Evolutionary conservation across 1,140 invertebrate species (phyloP).

Genomic region (Drosophila setifemur): DNA sequence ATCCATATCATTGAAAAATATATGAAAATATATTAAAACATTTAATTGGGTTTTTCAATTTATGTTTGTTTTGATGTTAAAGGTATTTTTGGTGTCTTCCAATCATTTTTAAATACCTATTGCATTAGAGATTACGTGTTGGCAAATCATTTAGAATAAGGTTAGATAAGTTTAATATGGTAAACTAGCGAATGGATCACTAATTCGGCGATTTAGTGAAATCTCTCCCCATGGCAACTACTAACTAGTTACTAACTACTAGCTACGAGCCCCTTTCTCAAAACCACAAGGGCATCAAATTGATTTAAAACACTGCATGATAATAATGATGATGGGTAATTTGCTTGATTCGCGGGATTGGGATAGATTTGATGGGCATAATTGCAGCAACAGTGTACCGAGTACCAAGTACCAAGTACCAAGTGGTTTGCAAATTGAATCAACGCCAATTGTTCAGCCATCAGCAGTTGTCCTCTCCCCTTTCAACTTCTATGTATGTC

Average conservation of each 20-base stretch:
- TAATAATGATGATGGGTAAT: conserved; percentile 33
- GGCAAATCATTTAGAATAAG: too few species aligned
- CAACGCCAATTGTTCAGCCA: conserved; percentile 59
- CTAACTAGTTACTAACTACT: too few species aligned
- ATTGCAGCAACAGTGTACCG: conserved; percentile 24
- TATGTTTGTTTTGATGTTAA: too few species aligned
- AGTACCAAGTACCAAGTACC: conserved; percentile 23
- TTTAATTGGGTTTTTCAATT: too few species aligned
- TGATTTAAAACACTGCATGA: conserved; percentile 36
- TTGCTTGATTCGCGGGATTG: conserved; percentile 49
- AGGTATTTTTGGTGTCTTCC: too few species aligned
- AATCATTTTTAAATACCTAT: too few species aligned
- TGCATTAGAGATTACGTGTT: too few species aligned
- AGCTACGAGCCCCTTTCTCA: background rate
- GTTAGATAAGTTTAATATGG: too few species aligned
- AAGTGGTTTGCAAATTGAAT: conserved; percentile 68
- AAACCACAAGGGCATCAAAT: conserved; percentile 28
- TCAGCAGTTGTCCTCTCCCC: conserved; percentile 26
- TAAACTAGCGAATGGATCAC: too few species aligned
- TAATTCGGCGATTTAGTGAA: too few species aligned
- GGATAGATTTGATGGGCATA: conserved; percentile 47
- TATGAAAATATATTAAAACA: too few species aligned
- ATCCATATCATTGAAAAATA: background rate
- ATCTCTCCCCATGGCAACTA: too few species aligned
- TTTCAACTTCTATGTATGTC: background rate